These are phyloP conservation scores for Macrotrachela quadricornifera DNA, from an alignment of 1,140 invertebrate species.

Conservation along the genomic window DNA sequence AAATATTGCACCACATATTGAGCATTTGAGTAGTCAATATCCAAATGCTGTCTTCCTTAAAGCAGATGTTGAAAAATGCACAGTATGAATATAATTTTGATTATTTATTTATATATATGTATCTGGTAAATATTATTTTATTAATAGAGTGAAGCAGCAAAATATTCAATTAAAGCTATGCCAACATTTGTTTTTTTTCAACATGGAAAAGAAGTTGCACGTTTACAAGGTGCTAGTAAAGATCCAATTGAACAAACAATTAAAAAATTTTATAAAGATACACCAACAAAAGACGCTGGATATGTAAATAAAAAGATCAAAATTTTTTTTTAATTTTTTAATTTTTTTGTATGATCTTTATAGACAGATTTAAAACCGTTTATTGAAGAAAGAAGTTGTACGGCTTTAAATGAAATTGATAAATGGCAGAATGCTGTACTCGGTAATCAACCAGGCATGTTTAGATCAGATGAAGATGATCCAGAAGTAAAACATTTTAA, in stretches of 20 bases:
- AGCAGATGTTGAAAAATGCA: conserved; percentile 47
- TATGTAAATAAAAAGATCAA: conserved; percentile 9
- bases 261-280: conserved; percentile 55
- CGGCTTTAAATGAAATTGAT: too few species aligned
- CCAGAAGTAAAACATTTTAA: too few species aligned
- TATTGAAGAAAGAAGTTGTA: too few species aligned
- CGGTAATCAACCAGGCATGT: too few species aligned
- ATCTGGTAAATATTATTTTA: not conserved
- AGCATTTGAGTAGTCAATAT: conserved; percentile 60
- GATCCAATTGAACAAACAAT: conserved; percentile 62
- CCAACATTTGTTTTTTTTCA: conserved; percentile 90
- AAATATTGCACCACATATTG: conserved; percentile 67
- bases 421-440: too few species aligned
- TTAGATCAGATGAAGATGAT: too few species aligned
- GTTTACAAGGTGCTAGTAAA: conserved; percentile 43
- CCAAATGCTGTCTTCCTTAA: conserved; percentile 72
- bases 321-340: too few species aligned
- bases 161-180: conserved; percentile 73
- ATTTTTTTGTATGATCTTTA: too few species aligned
- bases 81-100: conserved; percentile 15
- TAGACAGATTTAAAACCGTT: too few species aligned
- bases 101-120: not conserved
- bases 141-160: conserved; percentile 47
- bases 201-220: conserved; percentile 39
- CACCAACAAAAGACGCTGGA: conserved; percentile 24